A percentile compares a stretch with the other conserved stretches of the same genome.
phyloP scores from a whole-genome alignment of 2,797 vertebrate genomes.

The Picus viridis region DNA sequence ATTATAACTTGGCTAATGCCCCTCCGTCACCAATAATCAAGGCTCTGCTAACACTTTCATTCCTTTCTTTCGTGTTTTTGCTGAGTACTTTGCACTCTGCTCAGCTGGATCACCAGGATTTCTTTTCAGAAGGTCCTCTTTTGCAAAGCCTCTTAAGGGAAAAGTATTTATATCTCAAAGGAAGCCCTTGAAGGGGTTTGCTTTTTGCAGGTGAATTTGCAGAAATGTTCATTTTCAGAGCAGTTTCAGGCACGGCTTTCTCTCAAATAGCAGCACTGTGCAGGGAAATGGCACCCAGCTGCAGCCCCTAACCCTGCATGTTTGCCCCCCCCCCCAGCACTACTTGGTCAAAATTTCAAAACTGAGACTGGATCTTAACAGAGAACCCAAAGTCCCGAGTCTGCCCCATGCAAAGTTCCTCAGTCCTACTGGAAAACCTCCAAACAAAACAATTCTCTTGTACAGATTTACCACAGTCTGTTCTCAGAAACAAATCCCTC shows the following conservation, averaged over 20 bases:
- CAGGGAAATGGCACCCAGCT: neutral
- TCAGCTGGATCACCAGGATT: constrained; percentile 18
- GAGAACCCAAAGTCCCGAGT: neutral
- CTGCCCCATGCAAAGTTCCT: neutral
- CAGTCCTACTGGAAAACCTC: neutral
- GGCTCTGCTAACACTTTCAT: constrained; percentile 44
- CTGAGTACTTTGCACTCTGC: neutral
- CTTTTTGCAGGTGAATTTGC: constrained; percentile 32
- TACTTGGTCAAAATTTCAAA: neutral
- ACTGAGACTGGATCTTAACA: neutral
- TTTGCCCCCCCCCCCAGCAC: neutral
- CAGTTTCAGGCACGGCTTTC: neutral
- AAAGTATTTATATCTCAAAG: constrained; percentile 7
- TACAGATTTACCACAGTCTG: no score
- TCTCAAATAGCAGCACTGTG: neutral
- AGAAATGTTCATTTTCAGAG: neutral
- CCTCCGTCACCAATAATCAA: constrained; percentile 59
- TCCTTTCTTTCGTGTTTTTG: constrained; percentile 11
- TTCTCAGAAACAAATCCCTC: no score
- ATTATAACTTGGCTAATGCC: constrained; percentile 55
- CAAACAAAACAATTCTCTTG: neutral
- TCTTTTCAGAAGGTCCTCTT: neutral
- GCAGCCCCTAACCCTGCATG: neutral
- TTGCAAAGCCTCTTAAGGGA: constrained; percentile 7
- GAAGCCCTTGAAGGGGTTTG: neutral